Base-by-base conservation (phyloP, 2,113 vertebrate species). In the Muntiacus reevesi region DNA sequence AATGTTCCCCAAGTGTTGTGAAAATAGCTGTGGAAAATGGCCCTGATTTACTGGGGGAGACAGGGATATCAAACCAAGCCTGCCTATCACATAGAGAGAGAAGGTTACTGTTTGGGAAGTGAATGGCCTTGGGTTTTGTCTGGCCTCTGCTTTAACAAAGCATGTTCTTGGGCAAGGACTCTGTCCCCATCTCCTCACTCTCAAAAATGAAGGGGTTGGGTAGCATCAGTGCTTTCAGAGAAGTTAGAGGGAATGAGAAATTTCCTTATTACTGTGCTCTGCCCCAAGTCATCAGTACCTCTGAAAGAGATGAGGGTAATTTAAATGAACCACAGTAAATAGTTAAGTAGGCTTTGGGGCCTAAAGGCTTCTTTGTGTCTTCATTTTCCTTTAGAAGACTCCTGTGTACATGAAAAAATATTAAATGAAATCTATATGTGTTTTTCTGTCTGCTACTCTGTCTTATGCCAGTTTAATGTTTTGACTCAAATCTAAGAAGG, bases 1-100 rank as follows among this genome's bases (percentile, higher is more conserved):
- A 87, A 87, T 67, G 62, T 94, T 50, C 81, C 83, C 55, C 27
- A 91, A 78, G 78, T 33, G 54, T 30, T 55, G 83, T 93, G 92
- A 54, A 96, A 67, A 95, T 74, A 94, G 95, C 76, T 59, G 7
- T 83, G 45, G 83, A 95, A 87, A 87, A 76, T 71, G 85, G 83
- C 33, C 7, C 17, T 60, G 74, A 60, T 81, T 93, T 89, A 45
- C n/a, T 85, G 57, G 62, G 59, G 47, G 50, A 45, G 45, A 27
- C 1, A 55, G 40, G 25, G 81, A 74, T 57, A 60, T 50, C 91
- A 91, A 47, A n/a, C 2, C 83, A 59, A 71, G 45, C n/a, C 17
- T 50, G 85, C 60, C 27, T 81, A 16, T 36, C 16, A 5, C 5
- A 27, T 2, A 55, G 45, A 36, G 54, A 89, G 19, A 50, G 23